Evolutionary conservation across 1,140 invertebrate species (phyloP), one percentile per base, ranked within the genome.

Genomic region (Pectinophora gossypiella): DNA sequence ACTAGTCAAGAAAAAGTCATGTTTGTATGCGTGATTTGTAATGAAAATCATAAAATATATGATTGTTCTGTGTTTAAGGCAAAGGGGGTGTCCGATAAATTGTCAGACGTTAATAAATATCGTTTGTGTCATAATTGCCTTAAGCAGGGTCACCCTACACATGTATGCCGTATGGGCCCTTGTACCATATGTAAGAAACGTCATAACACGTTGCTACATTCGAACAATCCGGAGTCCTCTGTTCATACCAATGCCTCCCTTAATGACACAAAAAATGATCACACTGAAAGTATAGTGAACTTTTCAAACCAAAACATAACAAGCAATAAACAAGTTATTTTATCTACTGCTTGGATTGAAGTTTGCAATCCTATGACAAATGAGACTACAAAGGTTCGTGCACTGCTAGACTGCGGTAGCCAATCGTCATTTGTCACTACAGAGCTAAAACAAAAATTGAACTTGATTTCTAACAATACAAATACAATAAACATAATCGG

Each of bases 271-370:
- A 22, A 50, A 27, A 52, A 5, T 6, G 23, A 6, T 27, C 5
- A 27, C 23, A 6, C 23, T 7, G 13, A n/a, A n/a, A n/a, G n/a
- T n/a, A n/a, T 38, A 38, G 36, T 38, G 7, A 10, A 5, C 4
- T 38, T 38, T 38, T 38, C 36, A 7, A 9, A 38, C 5, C 27
- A 48, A 45, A 53, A 55, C 10, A 54, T 27, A 60, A 76, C 75
- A 73, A 27, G 12, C 23, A 27, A 5, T 12, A 52, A 7, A 20
- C 36, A 58, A 13, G 32, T 63, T 1, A 19, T 66, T 27, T 40
- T 69, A 22, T 69, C 60, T 13, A 69, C 67, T 48, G 67, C 67
- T 20, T 13, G 64, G 18, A 56, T 68, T 20, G 51, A 62, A 19
- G 51, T 61, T 4, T 27, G 15, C 13, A 64, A 68, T 51, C 65